These are phyloP conservation scores for Lepidurus couesii DNA, from an alignment of 1,140 invertebrate species.

Conservation along the genomic window DNA sequence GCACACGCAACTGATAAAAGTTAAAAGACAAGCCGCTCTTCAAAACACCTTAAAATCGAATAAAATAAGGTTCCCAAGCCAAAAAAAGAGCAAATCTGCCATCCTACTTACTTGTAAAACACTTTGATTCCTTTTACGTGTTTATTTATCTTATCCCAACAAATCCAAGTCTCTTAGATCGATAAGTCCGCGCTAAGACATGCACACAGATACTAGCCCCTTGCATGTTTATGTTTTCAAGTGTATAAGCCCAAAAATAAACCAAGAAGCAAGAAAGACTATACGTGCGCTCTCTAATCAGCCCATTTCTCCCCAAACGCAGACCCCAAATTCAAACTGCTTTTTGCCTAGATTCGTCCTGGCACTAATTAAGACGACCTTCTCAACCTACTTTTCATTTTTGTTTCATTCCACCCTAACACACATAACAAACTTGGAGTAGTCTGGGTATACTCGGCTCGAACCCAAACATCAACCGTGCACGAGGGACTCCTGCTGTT, in stretches of 20 bases:
- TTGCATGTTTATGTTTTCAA: not conserved
- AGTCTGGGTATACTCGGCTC: not conserved
- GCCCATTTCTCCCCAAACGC: not conserved
- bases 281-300: not conserved
- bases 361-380: not conserved
- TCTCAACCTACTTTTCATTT: not conserved
- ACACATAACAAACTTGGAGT: not conserved
- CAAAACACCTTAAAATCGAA: not conserved
- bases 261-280: not conserved
- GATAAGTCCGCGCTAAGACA: not conserved
- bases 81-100: not conserved
- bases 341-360: not conserved
- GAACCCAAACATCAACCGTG: not conserved
- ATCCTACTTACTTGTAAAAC: not conserved
- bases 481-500: constrained; percentile 7
- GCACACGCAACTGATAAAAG: not conserved
- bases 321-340: not conserved
- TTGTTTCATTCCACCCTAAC: not conserved
- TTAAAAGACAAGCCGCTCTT: not conserved
- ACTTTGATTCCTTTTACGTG: not conserved
- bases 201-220: not conserved
- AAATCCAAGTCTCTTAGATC: not conserved
- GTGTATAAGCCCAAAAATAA: not conserved
- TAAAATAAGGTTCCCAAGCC: not conserved
- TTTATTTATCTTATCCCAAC: not conserved